A percentile compares a stretch with the other conserved stretches of the same genome.
Evolutionary conservation across 2,888 invertebrate species (phyloP).

Genomic region (Rotaria sp.): DNA sequence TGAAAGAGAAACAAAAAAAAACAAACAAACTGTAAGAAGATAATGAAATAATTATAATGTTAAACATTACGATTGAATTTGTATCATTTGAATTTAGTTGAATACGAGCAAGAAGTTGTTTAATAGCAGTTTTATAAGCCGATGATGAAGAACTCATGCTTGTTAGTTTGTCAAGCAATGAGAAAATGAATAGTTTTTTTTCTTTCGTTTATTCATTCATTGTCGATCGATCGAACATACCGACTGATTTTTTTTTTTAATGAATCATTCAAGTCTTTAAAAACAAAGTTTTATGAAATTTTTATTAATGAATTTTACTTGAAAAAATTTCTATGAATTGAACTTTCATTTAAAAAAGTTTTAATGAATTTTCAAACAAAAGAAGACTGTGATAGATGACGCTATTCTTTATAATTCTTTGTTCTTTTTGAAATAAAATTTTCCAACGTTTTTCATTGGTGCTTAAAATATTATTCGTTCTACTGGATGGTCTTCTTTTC

Average conservation of each 20-base stretch:
- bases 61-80: neutral
- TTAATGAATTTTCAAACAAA: neutral
- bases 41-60: too few species aligned
- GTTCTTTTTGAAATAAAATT: neutral
- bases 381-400: neutral
- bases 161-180: neutral
- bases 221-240: neutral
- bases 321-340: neutral
- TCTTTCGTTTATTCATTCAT: neutral
- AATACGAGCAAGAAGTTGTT: neutral
- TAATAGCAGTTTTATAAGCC: neutral
- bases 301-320: too few species aligned
- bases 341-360: neutral
- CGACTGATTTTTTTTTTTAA: neutral
- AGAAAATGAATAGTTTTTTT: neutral
- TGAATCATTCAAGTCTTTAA: neutral
- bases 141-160: slow-evolving; percentile 17
- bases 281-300: too few species aligned
- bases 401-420: neutral
- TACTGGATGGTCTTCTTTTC: too few species aligned
- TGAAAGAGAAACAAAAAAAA: neutral
- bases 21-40: too few species aligned
- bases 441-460: neutral
- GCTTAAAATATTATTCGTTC: neutral
- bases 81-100: neutral